A percentile compares a stretch with the other conserved stretches of the same genome.
Conservation (phyloP, 2,888 invertebrate species). For the Hirtodrosophila trivittata region DNA sequence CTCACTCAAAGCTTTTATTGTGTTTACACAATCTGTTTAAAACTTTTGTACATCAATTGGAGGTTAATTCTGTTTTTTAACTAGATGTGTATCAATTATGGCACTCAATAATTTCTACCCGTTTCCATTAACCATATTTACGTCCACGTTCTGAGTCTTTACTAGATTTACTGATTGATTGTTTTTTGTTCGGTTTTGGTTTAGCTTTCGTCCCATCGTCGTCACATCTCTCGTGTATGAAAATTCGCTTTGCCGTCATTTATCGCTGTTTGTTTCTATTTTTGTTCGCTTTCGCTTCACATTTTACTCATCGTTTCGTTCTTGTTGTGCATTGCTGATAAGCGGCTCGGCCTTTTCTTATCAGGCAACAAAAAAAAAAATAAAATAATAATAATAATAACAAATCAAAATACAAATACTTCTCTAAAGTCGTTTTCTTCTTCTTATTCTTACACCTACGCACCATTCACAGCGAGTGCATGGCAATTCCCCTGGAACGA, state of each 20-base stretch:
- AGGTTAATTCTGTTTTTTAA: conserved; percentile 11
- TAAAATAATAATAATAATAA: conserved; percentile 40
- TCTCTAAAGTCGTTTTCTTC: conserved; percentile 26
- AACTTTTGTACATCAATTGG: conserved; percentile 12
- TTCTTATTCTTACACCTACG: conserved; percentile 12
- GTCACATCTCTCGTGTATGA: conserved; percentile 41
- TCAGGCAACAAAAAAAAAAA: conserved; percentile 53
- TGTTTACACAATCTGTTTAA: conserved; percentile 1
- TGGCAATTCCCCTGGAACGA: conserved; percentile 21
- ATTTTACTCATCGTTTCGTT: conserved; percentile 37
- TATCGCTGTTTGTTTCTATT: conserved; percentile 70
- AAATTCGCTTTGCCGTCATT: conserved; percentile 47
- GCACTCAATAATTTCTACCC: conserved; percentile 22
- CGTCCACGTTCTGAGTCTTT: conserved; percentile 54
- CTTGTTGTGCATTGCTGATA: conserved; percentile 77
- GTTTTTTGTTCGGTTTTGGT: conserved; percentile 28
- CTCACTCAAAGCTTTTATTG: conserved; percentile 4
- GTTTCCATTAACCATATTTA: conserved; percentile 38
- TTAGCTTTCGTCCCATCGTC: conserved; percentile 27
- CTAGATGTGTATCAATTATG: conserved; percentile 21
- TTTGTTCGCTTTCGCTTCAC: conserved; percentile 62
- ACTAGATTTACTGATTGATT: conserved; percentile 66
- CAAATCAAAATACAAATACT: conserved; percentile 37
- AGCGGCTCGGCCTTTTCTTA: conserved; percentile 65
- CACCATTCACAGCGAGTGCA: neutral